Evolutionary conservation across 2,797 vertebrate species (phyloP), one percentile per base, ranked within the genome.

Genomic region (Sternotherus odoratus): DNA sequence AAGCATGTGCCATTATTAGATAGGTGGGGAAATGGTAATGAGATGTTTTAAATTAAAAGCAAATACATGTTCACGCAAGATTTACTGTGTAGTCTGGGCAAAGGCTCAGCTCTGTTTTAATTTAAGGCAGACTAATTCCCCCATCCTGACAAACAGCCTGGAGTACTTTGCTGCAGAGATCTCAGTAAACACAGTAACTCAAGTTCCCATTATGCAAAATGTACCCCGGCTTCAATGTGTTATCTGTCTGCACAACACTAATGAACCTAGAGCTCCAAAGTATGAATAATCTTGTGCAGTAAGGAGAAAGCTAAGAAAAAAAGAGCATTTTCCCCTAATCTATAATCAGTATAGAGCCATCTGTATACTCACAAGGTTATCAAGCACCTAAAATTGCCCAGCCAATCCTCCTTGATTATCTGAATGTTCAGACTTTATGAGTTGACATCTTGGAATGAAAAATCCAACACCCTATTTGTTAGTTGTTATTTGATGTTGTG

Each of bases 101-200:
- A 80, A 78, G 48, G 83, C 82, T 86, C 6, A n/a, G 13, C 28
- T 83, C 87, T 3, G 1, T 53, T 1, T 84, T 88, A 82, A 57
- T 88, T 95, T 94, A 69, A 46, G 72, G 78, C 92, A 30, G 15
- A 16, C 53, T 86, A 79, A 87, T 87, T 63, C 69, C 36, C 91
- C 88, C n/a, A 4, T 90, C 53, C 91, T 26, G 39, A 72, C n/a
- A 85, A 90, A 90, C 85, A 77, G 51, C 82, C 56, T 21, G 33
- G 89, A 1, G 78, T 63, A 49, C 12, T 87, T 94, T 89, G 60
- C 63, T 88, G 54, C 54, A 11, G 94, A 53, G 21, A 85, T 39
- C 77, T 95, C 33, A 15, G 48, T 89, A 87, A 92, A 90, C 82
- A 26, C 43, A 43, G 53, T 85, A 79, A 89, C 84, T 94, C 12